Conservation (phyloP, 1,140 invertebrate genomes). For the Ericerus pela region DNA sequence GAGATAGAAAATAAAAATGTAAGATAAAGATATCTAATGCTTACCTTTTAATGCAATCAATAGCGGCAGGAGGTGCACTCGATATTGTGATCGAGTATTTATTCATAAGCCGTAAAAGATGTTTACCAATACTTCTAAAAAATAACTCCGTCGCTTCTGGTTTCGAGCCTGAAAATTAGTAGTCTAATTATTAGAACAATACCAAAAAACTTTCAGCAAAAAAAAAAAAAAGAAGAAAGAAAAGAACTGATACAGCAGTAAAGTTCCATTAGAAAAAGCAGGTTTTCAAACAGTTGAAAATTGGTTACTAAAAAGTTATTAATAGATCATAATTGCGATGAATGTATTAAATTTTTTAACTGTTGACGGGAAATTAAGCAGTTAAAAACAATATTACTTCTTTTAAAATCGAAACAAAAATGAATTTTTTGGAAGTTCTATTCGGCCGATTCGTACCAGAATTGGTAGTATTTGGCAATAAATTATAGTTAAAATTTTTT, state of each 20-base stretch:
- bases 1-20: not conserved
- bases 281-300: not conserved
- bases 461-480: too few species aligned
- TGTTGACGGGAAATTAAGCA: too few species aligned
- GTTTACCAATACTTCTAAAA: constrained; percentile 91
- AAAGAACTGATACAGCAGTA: constrained; percentile 27
- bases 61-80: constrained; percentile 46
- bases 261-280: not conserved
- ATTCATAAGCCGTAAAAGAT: constrained; percentile 82
- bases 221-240: too few species aligned
- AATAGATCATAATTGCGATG: too few species aligned
- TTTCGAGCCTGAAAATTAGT: constrained; percentile 36
- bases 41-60: constrained; percentile 50
- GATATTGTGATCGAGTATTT: constrained; percentile 78
- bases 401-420: too few species aligned
- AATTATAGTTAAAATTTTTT: too few species aligned
- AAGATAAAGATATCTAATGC: not conserved
- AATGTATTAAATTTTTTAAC: too few species aligned
- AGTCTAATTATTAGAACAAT: constrained; percentile 13
- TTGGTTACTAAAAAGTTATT: too few species aligned
- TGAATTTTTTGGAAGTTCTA: too few species aligned
- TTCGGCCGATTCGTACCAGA: too few species aligned
- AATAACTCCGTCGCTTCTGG: constrained; percentile 81
- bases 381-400: too few species aligned
- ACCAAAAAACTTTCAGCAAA: not conserved